A percentile compares a stretch with the other conserved stretches of the same genome.
Evolutionary conservation across 1,140 invertebrate genomes (phyloP).

Genomic region (Mesaphorura yosii): DNA sequence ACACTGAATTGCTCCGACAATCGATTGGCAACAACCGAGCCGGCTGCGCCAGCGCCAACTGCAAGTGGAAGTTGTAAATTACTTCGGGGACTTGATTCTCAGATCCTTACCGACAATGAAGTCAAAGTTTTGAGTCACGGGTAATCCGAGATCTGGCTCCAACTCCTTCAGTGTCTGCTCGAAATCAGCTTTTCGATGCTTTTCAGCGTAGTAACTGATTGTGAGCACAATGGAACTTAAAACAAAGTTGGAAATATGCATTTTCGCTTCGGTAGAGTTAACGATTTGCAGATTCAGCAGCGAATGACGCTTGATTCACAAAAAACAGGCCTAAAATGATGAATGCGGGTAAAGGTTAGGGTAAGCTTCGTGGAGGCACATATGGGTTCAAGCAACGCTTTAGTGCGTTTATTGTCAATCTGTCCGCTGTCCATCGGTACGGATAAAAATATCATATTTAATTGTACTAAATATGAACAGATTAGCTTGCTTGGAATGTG

Average conservation of each 20-base stretch:
- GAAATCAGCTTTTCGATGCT: background rate
- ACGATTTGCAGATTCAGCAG: too few relatives aligned
- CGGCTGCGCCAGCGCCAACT: conserved; percentile 9
- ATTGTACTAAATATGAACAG: too few relatives aligned
- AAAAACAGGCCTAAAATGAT: too few relatives aligned
- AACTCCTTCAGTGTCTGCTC: background rate
- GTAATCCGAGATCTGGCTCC: background rate
- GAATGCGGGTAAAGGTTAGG: too few relatives aligned
- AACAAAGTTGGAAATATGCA: background rate
- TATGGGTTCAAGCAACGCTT: too few relatives aligned
- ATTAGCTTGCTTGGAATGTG: too few relatives aligned
- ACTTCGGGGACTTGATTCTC: background rate
- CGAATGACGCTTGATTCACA: too few relatives aligned
- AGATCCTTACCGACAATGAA: conserved; percentile 1
- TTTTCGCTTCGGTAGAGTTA: too few relatives aligned
- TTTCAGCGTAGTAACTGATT: background rate
- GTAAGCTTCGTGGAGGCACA: too few relatives aligned
- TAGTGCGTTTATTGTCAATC: too few relatives aligned
- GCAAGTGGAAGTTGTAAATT: background rate
- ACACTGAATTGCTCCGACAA: conserved; percentile 5
- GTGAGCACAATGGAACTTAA: background rate
- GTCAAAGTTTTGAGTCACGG: background rate
- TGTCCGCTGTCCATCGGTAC: too few relatives aligned
- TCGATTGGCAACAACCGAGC: conserved; percentile 3
- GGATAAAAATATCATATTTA: too few relatives aligned